Evolutionary conservation across 2,888 invertebrate species (phyloP).

Genomic region (Sinhomidia bicolor): DNA sequence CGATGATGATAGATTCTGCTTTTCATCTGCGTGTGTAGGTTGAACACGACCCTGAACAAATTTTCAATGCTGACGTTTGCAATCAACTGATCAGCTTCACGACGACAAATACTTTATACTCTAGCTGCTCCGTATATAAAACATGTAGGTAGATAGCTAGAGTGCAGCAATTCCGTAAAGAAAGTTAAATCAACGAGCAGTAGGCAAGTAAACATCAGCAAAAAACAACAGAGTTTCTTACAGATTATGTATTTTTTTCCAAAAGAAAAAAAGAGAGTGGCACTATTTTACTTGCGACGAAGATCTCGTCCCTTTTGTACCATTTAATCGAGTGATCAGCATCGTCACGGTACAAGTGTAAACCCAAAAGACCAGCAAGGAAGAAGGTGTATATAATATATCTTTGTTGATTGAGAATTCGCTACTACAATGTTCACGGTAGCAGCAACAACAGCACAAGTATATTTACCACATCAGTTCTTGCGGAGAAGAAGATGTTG

Average conservation of each 20-base stretch:
- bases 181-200: neutral
- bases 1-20: too few relatives aligned
- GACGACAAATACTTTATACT: slow-evolving; percentile 12
- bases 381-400: slow-evolving; percentile 38
- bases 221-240: neutral
- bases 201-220: neutral
- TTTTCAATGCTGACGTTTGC: slow-evolving; percentile 56
- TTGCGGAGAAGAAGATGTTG: too few relatives aligned
- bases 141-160: neutral
- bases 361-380: neutral
- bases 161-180: neutral
- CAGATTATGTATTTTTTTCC: neutral
- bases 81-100: slow-evolving; percentile 55
- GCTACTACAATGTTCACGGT: neutral
- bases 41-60: slow-evolving; percentile 54
- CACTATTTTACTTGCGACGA: slow-evolving; percentile 22
- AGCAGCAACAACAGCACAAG: too few relatives aligned
- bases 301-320: slow-evolving; percentile 39
- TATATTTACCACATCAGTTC: too few relatives aligned
- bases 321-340: slow-evolving; percentile 38
- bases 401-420: neutral
- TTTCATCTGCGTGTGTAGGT: slow-evolving; percentile 3
- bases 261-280: too few relatives aligned
- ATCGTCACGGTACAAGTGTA: slow-evolving; percentile 1
- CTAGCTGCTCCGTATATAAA: neutral